Evolutionary conservation across 2,113 vertebrate species (phyloP).

Genomic region (Dicrurus megarhynchus): DNA sequence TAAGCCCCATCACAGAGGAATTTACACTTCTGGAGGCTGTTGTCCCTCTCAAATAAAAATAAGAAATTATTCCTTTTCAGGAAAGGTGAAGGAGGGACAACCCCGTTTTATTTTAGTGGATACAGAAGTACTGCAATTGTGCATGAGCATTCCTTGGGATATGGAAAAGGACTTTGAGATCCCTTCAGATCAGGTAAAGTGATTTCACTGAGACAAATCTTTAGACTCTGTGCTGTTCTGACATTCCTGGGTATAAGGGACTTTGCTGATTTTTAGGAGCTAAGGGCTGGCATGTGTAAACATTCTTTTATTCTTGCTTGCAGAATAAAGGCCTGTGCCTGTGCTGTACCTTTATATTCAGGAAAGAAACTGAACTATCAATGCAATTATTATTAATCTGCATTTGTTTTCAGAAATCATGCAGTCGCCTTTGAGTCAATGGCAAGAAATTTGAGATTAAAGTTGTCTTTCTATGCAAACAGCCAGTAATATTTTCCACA

Average conservation of each 20-base stretch:
- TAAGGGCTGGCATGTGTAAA: neutral
- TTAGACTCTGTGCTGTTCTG: neutral
- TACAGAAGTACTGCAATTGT: neutral
- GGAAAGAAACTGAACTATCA: neutral
- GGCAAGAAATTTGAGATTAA: neutral
- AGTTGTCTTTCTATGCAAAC: neutral
- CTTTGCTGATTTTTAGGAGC: neutral
- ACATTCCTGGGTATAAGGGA: neutral
- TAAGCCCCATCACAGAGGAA: neutral
- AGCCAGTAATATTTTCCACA: neutral
- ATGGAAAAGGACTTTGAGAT: neutral
- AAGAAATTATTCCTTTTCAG: neutral
- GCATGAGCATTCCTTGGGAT: neutral
- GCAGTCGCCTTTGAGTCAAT: neutral
- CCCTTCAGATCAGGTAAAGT: neutral
- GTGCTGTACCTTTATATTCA: neutral
- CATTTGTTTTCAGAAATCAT: neutral
- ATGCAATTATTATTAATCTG: neutral
- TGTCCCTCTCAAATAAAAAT: neutral
- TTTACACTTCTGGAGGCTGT: neutral
- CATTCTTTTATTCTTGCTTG: neutral
- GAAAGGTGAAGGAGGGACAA: neutral
- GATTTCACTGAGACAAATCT: neutral
- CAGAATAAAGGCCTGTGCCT: neutral
- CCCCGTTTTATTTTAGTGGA: neutral